phyloP scores from a whole-genome alignment of 2,888 invertebrate genomes.

The Megamerina dolium region DNA sequence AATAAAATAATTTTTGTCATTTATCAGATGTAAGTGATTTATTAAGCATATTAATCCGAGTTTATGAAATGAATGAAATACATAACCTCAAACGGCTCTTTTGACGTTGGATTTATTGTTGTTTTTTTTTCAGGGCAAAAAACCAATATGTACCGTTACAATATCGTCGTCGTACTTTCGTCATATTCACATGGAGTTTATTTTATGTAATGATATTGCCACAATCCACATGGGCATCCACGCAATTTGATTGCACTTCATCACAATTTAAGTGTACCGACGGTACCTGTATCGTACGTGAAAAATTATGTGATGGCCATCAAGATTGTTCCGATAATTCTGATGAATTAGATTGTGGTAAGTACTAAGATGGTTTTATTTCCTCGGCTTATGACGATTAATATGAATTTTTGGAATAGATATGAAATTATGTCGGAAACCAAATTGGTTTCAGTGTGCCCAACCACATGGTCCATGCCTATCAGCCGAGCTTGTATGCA shows the following conservation, averaged over 20 bases:
- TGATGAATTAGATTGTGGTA: conserved; percentile 47
- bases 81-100: no score
- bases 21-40: no score
- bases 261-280: conserved; percentile 54
- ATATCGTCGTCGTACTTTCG: conserved; percentile 15
- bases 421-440: conserved; percentile 37
- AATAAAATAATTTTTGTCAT: no score
- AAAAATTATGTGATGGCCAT: conserved; percentile 43
- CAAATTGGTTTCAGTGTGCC: conserved; percentile 45
- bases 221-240: conserved; percentile 19
- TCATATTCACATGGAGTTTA: not conserved
- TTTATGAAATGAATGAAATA: no score
- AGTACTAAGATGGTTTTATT: conserved; percentile 9
- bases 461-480: conserved; percentile 59
- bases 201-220: conserved; percentile 2
- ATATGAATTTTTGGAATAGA: conserved; percentile 24
- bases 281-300: conserved; percentile 41
- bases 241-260: conserved; percentile 36
- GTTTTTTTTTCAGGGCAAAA: conserved; percentile 18
- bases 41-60: no score
- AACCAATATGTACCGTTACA: conserved; percentile 19
- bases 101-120: no score
- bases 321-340: conserved; percentile 42
- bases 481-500: conserved; percentile 64
- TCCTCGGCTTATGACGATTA: no score